phyloP scores from a whole-genome alignment of 2,888 invertebrate species.

The Homarus gammarus region DNA sequence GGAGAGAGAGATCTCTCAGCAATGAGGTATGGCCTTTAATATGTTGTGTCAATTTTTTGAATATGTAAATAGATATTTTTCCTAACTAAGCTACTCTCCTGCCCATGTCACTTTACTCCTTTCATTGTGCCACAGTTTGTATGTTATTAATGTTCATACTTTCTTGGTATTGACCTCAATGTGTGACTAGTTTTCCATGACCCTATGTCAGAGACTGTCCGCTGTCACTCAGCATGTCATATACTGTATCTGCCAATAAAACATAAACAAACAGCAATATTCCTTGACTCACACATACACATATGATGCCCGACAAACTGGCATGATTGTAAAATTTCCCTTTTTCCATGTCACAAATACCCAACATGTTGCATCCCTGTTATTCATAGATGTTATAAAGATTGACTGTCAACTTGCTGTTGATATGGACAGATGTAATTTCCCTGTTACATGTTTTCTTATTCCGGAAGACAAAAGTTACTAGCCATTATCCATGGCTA shows the following conservation, averaged over 20 bases:
- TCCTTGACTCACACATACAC: background rate
- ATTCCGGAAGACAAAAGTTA: background rate
- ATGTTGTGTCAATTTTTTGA: slow-evolving; percentile 77
- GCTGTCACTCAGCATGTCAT: background rate
- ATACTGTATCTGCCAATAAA: background rate
- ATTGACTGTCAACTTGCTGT: background rate
- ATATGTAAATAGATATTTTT: background rate
- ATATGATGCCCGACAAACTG: too few relatives aligned
- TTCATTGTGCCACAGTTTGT: background rate
- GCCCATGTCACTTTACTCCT: background rate
- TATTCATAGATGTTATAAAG: background rate
- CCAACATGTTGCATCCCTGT: background rate
- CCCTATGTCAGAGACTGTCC: background rate
- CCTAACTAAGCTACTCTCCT: too few relatives aligned
- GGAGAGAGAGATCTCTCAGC: slow-evolving; percentile 79
- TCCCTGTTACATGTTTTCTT: background rate
- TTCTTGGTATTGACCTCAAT: background rate
- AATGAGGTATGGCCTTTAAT: slow-evolving; percentile 79
- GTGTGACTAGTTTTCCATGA: background rate
- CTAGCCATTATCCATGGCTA: background rate
- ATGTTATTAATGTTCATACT: background rate
- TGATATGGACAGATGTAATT: background rate
- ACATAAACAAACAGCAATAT: background rate
- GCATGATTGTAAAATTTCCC: too few relatives aligned
- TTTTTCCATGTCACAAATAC: background rate